phyloP scores from a whole-genome alignment of 2,888 invertebrate species.

The Eurois occulta region DNA sequence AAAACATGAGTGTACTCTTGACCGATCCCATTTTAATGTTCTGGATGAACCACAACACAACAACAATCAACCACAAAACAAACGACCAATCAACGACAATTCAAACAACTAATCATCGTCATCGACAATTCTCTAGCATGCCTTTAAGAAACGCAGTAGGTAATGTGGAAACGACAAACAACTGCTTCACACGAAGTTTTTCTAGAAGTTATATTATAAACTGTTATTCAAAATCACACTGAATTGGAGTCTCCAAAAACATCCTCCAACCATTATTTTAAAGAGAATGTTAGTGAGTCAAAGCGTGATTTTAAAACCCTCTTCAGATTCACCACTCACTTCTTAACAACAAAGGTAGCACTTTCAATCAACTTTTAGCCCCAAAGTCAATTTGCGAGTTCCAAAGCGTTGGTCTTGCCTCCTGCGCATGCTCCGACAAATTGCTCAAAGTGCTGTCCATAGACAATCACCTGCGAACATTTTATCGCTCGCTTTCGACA shows the following conservation, averaged over 20 bases:
- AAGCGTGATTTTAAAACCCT: conserved; percentile 21
- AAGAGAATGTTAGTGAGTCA: not conserved
- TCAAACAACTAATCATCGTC: too few relatives aligned
- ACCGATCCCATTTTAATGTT: too few relatives aligned
- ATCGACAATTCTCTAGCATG: too few relatives aligned
- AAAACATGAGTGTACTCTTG: too few relatives aligned
- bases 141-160: too few relatives aligned
- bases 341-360: conserved; percentile 38
- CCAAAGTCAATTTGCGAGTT: conserved; percentile 51
- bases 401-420: conserved; percentile 33
- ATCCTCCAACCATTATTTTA: not conserved
- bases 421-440: conserved; percentile 67
- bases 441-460: conserved; percentile 74
- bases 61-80: too few relatives aligned
- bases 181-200: too few relatives aligned
- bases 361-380: conserved; percentile 56
- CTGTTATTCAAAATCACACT: not conserved
- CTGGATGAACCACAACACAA: too few relatives aligned
- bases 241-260: not conserved
- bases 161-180: too few relatives aligned
- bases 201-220: not conserved
- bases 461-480: conserved; percentile 70
- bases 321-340: conserved; percentile 21
- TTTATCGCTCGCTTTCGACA: conserved; percentile 56
- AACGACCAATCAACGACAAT: too few relatives aligned